A percentile compares a stretch with the other conserved stretches of the same genome.
Evolutionary conservation across 2,113 vertebrate genomes (phyloP).

Genomic region (Eira barbara): DNA sequence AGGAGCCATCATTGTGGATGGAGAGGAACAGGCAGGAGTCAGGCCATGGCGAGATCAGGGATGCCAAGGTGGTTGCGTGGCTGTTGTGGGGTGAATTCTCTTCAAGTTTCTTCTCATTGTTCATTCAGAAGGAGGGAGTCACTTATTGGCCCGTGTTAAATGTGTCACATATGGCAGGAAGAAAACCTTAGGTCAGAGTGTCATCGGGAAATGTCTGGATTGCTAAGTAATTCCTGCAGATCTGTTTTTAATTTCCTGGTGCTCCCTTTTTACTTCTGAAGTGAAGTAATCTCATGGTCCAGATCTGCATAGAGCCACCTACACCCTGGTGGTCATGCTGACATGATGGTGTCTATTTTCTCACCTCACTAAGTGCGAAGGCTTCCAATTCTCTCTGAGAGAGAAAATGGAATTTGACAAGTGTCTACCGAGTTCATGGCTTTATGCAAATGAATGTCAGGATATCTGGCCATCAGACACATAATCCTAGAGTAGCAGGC

Average conservation of each 20-base stretch:
- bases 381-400: background rate
- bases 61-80: rapidly evolving
- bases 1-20: background rate
- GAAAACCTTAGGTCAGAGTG: background rate
- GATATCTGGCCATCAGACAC: background rate
- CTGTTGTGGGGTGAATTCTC: background rate
- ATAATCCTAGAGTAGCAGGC: background rate
- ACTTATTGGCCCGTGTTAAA: background rate
- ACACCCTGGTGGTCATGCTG: background rate
- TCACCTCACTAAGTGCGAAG: background rate
- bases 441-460: background rate
- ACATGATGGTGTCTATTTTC: background rate
- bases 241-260: background rate
- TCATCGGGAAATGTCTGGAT: background rate
- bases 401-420: background rate
- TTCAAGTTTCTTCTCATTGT: background rate
- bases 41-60: background rate
- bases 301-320: background rate
- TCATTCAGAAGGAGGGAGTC: background rate
- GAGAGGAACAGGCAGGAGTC: background rate
- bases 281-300: background rate
- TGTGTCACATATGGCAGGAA: background rate
- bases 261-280: background rate
- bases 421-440: background rate
- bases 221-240: background rate